phyloP scores from a whole-genome alignment of 2,113 vertebrate genomes.

The Solenodon paradoxus region DNA sequence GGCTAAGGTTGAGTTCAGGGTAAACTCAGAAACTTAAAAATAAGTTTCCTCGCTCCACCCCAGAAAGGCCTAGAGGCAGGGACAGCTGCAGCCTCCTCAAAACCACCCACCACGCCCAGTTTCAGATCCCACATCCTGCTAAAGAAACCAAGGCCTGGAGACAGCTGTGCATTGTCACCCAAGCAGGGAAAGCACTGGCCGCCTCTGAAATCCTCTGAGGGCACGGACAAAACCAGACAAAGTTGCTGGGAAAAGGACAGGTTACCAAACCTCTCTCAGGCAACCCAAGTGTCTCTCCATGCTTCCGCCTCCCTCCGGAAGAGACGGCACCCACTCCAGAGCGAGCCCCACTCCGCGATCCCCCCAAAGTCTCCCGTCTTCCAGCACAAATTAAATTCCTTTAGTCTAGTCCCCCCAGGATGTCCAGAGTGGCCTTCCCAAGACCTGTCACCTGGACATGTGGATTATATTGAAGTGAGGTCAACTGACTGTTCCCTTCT shows the following conservation, averaged over 20 bases:
- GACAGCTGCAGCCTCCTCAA: not conserved
- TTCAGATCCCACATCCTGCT: not conserved
- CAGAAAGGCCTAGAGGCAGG: not conserved
- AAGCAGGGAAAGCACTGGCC: not conserved
- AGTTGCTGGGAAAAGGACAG: no score
- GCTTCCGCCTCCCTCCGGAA: not conserved
- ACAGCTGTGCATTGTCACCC: no score
- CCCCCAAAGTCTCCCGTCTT: not conserved
- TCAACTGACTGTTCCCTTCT: no score
- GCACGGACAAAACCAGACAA: not conserved
- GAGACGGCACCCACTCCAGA: not conserved
- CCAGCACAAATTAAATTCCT: not conserved
- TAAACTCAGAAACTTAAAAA: not conserved
- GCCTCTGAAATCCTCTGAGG: not conserved
- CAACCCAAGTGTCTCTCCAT: accelerated
- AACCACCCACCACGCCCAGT: no score
- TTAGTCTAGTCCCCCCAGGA: no score
- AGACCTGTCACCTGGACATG: no score
- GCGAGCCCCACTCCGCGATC: not conserved
- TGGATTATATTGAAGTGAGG: no score
- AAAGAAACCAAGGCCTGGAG: not conserved
- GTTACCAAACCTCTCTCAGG: not conserved
- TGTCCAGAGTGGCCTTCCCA: no score
- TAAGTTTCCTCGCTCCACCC: not conserved
- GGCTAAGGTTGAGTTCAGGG: not conserved